phyloP scores from a whole-genome alignment of 1,140 invertebrate genomes.

The Heliconius nattereri region DNA sequence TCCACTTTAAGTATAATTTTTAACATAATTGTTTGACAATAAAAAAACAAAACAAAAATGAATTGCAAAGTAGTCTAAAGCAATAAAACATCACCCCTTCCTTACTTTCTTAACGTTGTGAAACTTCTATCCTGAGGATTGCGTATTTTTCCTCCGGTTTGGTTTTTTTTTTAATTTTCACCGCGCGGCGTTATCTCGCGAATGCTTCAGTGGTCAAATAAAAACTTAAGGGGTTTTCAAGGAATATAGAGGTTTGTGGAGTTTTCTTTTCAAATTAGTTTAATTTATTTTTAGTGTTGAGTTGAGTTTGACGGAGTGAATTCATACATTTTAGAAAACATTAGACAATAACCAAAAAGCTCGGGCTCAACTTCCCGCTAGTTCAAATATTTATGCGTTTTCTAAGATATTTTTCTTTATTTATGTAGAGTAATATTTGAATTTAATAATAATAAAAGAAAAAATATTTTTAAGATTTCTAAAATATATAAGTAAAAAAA shows the following conservation, averaged over 20 bases:
- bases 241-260: slow-evolving; percentile 42
- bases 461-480: too few relatives aligned
- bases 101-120: slow-evolving; percentile 23
- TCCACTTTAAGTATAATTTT: not conserved
- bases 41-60: not conserved
- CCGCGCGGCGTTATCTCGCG: slow-evolving; percentile 74
- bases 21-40: not conserved
- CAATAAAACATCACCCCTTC: slow-evolving; percentile 52
- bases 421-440: too few relatives aligned
- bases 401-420: too few relatives aligned
- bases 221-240: slow-evolving; percentile 77
- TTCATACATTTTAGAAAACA: too few relatives aligned
- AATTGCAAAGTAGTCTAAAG: slow-evolving; percentile 42
- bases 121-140: slow-evolving; percentile 56
- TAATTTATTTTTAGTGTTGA: not conserved
- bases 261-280: slow-evolving; percentile 10
- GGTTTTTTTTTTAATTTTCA: slow-evolving; percentile 77
- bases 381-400: too few relatives aligned
- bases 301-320: too few relatives aligned
- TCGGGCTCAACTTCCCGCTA: too few relatives aligned
- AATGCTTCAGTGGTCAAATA: slow-evolving; percentile 81
- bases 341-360: too few relatives aligned
- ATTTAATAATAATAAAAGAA: too few relatives aligned
- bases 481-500: too few relatives aligned
- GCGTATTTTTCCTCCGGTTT: slow-evolving; percentile 51